phyloP scores from a whole-genome alignment of 2,888 invertebrate species.

The Hartigia nigra region DNA sequence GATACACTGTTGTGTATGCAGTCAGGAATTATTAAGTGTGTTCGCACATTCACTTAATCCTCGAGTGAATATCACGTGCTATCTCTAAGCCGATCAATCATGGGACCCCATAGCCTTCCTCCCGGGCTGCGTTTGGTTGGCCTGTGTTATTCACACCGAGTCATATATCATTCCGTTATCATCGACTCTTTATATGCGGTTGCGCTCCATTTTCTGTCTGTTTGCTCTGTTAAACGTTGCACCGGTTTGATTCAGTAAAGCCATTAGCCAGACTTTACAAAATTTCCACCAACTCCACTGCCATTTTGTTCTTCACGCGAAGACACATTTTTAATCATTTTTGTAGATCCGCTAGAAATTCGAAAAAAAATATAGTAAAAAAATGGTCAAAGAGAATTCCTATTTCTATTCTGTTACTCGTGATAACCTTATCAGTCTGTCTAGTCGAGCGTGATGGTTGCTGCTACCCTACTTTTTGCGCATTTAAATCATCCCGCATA shows the following conservation, averaged over 20 bases:
- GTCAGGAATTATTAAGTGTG: constrained; percentile 40
- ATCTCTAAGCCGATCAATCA: constrained; percentile 65
- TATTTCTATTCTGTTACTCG: background rate
- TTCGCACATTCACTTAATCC: constrained; percentile 64
- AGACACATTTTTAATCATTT: background rate
- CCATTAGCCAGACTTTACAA: constrained; percentile 59
- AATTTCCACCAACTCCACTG: background rate
- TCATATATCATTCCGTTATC: constrained; percentile 67
- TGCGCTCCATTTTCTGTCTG: constrained; percentile 66
- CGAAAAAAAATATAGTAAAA: background rate
- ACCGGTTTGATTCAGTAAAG: constrained; percentile 59
- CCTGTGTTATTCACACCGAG: constrained; percentile 60
- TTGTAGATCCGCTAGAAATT: background rate
- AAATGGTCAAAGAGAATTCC: background rate
- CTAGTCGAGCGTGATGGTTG: background rate
- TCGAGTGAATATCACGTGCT: constrained; percentile 60
- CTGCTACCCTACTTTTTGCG: constrained; percentile 7
- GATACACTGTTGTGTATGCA: background rate
- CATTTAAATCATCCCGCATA: constrained; percentile 25
- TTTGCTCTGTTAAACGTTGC: constrained; percentile 62
- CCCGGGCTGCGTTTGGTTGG: constrained; percentile 33
- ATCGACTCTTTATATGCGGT: constrained; percentile 67
- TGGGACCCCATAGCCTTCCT: constrained; percentile 34
- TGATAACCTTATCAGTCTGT: background rate
- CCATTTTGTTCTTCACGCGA: background rate